Base-by-base conservation (phyloP, 2,797 vertebrate genomes). In the Cirrhinus molitorella region DNA sequence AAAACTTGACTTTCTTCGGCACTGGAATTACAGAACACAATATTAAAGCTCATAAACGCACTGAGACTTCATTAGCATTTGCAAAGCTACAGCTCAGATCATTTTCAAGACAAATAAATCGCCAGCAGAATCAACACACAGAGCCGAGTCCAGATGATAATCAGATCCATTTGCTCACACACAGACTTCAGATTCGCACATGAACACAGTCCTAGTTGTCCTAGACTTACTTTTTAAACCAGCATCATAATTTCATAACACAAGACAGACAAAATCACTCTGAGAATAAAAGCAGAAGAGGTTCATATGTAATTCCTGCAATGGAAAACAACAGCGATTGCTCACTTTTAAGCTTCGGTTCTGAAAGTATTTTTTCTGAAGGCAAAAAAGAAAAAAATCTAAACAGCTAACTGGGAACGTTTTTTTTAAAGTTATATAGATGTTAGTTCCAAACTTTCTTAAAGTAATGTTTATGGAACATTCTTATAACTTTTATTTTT, bases 11-110 rank as follows among this genome's bases (percentile, higher is more conserved):
- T 74, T 47, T 40, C 16, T 65, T 19, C 8, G 6, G 47, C 31
- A 68, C 71, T 76, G 7, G 55, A 43, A 83, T 83, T 23, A 14
- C 43, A 71, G 28, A n/a, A 67, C 66, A 7, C 25, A 71, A 73
- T 70, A 85, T 83, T 83, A 74, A 78, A 78, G 74, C 57, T 49
- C 55, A 37, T 59, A 80, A 71, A 83, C 84, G 51, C 61, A 59
- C 73, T 31, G 17, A 68, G 49, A 66, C 14, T 73, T 80, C 25
- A 75, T 83, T 85, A 83, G 66, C 57, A 85, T 28, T 14, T 21
- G 71, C 17, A 51, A 57, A 65, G 40, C 28, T 65, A 4, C 57
- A 28, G 19, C 75, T 47, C 76, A 80, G 75, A 87, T 87, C 65
- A 63, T 53, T 76, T 43, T 76, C 28, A 80, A 49, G 57, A 75